Evolutionary conservation across 1,140 invertebrate species (phyloP), one percentile per base, ranked within the genome.

Genomic region (Bombyx mandarina): DNA sequence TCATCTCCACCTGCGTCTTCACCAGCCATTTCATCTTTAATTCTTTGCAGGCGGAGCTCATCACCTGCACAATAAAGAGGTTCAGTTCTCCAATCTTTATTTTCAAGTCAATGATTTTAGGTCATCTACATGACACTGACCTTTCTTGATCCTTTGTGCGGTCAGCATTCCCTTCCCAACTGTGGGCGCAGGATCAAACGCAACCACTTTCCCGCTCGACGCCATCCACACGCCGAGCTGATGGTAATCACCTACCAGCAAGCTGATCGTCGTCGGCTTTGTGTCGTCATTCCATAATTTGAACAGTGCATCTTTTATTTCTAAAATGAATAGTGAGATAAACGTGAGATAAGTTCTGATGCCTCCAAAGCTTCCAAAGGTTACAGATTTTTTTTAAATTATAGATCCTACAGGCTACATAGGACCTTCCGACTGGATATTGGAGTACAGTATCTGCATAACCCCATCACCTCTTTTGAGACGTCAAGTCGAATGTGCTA

Each of bases 241-340:
- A 56, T 86, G 81, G 67, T 84, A 86, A 56, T 84, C 83, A 4
- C 83, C 83, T 12, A 79, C 65, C 43, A 86, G 63, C 10, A 86
- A 62, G 0, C 64, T 64, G 5, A 77, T 59, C 3, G 66, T 58
- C 0, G 60, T 65, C 0, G 75, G 73, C 48, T 78, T 73, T 0
- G 66, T 72, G 6, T 63, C 59, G 46, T 86, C 82, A 51, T 77
- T 67, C 82, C 82, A 86, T 67, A 73, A 69, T 45, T 71, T 79
- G 63, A 73, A 74, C 0, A 86, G 67, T 0, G 72, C 71, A 52
- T 84, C 81, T 42, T 84, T 86, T 45, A 86, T 86, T 56, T 86
- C 83, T 86, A 10, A 42, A 18, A 18, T 18, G 12, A 18, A 18
- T 18, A 18, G 12, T 18, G 12, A 18, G 12, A 18, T 18, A 18